These are phyloP conservation scores for Calidris pygmaea DNA, from an alignment of 2,113 vertebrate genomes.

Conservation along the genomic window DNA sequence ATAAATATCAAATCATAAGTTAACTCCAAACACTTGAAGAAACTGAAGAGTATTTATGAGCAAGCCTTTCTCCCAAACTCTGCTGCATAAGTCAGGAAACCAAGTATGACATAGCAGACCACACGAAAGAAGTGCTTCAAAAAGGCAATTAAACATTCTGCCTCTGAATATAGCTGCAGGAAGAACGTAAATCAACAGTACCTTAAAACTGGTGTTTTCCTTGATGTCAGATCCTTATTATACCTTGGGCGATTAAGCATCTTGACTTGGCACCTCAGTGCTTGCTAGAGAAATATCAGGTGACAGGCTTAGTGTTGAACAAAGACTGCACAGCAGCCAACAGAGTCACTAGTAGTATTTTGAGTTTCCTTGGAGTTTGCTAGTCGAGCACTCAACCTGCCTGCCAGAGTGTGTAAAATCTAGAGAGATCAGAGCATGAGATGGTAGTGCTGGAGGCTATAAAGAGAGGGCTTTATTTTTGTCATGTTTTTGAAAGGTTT, in stretches of 20 bases:
- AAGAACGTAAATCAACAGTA: neutral
- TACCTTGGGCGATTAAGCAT: neutral
- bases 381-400: neutral
- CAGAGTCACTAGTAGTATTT: neutral
- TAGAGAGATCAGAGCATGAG: slow-evolving; percentile 36
- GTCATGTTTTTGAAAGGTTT: slow-evolving; percentile 15
- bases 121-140: neutral
- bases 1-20: neutral
- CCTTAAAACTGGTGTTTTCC: neutral
- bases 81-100: neutral
- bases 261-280: neutral
- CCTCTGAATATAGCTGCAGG: neutral
- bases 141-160: neutral
- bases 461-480: neutral
- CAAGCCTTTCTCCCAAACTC: neutral
- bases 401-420: slow-evolving; percentile 14
- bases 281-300: neutral
- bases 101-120: neutral
- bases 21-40: neutral
- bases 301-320: neutral
- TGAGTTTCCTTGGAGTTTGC: slow-evolving; percentile 15
- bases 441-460: slow-evolving; percentile 31
- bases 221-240: neutral
- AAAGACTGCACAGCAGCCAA: neutral
- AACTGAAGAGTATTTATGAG: neutral